A percentile compares a stretch with the other conserved stretches of the same genome.
Evolutionary conservation across 2,113 vertebrate genomes (phyloP).

Genomic region (Enhydra lutris): DNA sequence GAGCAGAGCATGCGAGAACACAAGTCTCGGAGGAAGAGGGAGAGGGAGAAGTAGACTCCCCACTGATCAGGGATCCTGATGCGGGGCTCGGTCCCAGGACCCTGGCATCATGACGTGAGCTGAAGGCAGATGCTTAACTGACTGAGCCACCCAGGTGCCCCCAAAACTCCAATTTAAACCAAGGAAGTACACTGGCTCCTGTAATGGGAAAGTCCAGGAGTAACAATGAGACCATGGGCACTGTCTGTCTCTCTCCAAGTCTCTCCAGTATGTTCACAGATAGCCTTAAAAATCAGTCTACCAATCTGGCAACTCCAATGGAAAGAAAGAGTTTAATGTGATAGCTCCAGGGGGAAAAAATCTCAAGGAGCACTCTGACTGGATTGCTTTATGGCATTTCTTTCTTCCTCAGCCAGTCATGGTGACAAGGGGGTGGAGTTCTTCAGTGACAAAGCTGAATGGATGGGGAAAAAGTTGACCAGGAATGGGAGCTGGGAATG

Average conservation of each 20-base stretch:
- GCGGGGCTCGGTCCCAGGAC: too few species aligned
- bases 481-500: background rate
- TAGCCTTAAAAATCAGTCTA: conserved; percentile 14
- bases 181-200: background rate
- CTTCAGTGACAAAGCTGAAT: background rate
- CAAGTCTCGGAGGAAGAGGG: too few species aligned
- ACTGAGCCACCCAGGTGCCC: too few species aligned
- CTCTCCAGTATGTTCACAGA: background rate
- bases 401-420: background rate
- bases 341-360: background rate
- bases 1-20: too few species aligned
- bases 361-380: background rate
- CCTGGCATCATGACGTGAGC: too few species aligned
- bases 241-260: background rate
- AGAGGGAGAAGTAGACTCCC: too few species aligned
- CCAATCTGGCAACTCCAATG: background rate
- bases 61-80: too few species aligned
- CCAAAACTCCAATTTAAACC: conserved; percentile 6
- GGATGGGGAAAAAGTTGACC: background rate
- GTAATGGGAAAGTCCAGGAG: background rate
- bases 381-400: background rate
- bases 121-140: too few species aligned
- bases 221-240: background rate
- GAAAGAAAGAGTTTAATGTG: background rate
- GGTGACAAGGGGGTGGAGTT: background rate